Conservation (phyloP, 2,888 invertebrate species). For the Drosophila demipolita region DNA sequence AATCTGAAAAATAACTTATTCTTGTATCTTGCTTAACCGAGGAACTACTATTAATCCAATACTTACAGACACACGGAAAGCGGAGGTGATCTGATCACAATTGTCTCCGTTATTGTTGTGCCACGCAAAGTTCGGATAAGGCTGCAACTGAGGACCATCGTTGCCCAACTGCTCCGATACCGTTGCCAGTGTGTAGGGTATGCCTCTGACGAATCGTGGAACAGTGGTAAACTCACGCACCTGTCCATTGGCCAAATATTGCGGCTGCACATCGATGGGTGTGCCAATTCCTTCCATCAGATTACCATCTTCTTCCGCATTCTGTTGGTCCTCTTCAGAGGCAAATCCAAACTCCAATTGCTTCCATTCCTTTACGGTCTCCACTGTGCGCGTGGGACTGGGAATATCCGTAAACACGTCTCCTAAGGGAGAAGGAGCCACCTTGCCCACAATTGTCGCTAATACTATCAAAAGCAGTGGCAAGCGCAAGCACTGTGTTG, state of each 20-base stretch:
- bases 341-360: constrained; percentile 89
- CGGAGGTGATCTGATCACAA: constrained; percentile 90
- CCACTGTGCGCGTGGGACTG: constrained; percentile 71
- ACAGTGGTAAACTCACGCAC: constrained; percentile 89
- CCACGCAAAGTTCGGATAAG: constrained; percentile 89
- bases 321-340: constrained; percentile 84
- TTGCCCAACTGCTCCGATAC: constrained; percentile 86
- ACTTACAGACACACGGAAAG: constrained; percentile 90
- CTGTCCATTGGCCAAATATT: constrained; percentile 66
- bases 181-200: constrained; percentile 90
- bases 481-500: neutral
- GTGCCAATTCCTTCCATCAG: constrained; percentile 88
- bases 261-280: constrained; percentile 86
- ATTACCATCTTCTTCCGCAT: constrained; percentile 85
- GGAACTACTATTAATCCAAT: neutral
- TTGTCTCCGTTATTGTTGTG: constrained; percentile 86
- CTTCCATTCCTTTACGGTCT: constrained; percentile 88
- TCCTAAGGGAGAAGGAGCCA: neutral
- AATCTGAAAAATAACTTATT: constrained; percentile 84
- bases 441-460: neutral
- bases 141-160: constrained; percentile 86
- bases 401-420: neutral
- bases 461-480: neutral
- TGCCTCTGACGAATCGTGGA: constrained; percentile 90
- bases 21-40: rapidly evolving